Evolutionary conservation across 2,113 vertebrate genomes (phyloP).

Genomic region (Fulica atra): DNA sequence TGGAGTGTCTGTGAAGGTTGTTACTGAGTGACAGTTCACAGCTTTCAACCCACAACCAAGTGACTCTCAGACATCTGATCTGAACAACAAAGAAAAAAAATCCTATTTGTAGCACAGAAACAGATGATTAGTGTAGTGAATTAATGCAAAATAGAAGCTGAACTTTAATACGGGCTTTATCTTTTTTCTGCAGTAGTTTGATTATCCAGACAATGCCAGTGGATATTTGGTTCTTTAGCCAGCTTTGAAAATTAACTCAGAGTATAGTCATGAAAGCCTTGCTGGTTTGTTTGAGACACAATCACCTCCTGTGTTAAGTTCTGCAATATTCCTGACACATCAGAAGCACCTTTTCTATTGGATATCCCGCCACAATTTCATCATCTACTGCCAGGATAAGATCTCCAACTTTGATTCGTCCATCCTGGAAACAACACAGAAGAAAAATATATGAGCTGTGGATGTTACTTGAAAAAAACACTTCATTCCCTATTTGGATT

Average conservation of each 20-base stretch:
- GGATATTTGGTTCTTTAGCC: neutral
- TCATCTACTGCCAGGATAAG: conserved; percentile 85
- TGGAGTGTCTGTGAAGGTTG: neutral
- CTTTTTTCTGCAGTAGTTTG: neutral
- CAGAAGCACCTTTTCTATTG: conserved; percentile 85
- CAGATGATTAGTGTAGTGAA: neutral
- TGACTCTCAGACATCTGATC: neutral
- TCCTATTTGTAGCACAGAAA: neutral
- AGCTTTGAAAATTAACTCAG: neutral
- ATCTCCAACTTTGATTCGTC: conserved; percentile 83
- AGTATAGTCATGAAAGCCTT: neutral
- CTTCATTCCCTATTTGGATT: neutral
- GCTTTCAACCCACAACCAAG: neutral
- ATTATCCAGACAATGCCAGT: neutral
- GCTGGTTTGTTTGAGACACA: neutral
- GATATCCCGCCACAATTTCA: conserved; percentile 82
- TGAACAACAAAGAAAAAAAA: neutral
- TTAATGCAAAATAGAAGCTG: neutral
- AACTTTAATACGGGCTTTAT: neutral
- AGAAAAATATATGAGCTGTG: neutral
- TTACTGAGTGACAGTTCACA: neutral
- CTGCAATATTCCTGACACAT: neutral
- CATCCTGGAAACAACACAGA: conserved; percentile 78
- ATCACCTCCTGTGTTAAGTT: neutral
- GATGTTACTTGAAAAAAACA: neutral